These are phyloP conservation scores for Mythimna vitellina DNA, from an alignment of 2,888 invertebrate genomes.

Conservation along the genomic window DNA sequence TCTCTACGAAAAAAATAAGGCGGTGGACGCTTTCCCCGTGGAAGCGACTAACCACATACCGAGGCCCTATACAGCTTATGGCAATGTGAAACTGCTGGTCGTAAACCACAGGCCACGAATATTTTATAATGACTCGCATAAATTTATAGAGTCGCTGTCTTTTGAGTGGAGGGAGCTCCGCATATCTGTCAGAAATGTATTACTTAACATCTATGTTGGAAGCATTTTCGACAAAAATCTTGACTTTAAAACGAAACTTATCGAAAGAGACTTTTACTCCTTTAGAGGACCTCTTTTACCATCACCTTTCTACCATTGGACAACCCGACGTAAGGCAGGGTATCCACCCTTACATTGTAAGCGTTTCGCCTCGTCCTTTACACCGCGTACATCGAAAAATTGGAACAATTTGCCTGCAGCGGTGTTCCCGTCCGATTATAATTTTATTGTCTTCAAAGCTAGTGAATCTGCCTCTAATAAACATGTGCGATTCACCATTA, in stretches of 20 bases:
- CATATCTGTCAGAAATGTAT: not conserved
- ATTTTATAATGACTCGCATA: conserved; percentile 38
- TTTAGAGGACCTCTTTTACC: not conserved
- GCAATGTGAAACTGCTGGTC: conserved; percentile 22
- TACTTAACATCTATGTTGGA: not conserved
- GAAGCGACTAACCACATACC: conserved; percentile 20
- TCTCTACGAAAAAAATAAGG: conserved; percentile 17
- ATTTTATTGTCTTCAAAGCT: too few species aligned
- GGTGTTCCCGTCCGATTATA: too few species aligned
- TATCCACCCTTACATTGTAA: too few species aligned
- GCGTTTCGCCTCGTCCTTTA: too few species aligned
- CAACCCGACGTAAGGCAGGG: too few species aligned
- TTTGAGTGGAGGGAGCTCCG: conserved; percentile 15
- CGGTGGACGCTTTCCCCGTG: conserved; percentile 19
- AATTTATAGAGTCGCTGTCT: conserved; percentile 17
- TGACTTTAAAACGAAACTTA: not conserved
- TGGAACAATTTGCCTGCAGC: too few species aligned
- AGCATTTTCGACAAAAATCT: not conserved
- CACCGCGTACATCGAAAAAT: too few species aligned
- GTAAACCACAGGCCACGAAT: conserved; percentile 43
- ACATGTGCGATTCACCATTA: too few species aligned
- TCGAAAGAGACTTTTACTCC: not conserved
- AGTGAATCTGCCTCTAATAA: too few species aligned
- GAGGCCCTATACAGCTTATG: conserved; percentile 16
- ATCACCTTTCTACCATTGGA: too few species aligned